Evolutionary conservation across 2,797 vertebrate species (phyloP), one percentile per base, ranked within the genome.

Genomic region (Sardinella longiceps): DNA sequence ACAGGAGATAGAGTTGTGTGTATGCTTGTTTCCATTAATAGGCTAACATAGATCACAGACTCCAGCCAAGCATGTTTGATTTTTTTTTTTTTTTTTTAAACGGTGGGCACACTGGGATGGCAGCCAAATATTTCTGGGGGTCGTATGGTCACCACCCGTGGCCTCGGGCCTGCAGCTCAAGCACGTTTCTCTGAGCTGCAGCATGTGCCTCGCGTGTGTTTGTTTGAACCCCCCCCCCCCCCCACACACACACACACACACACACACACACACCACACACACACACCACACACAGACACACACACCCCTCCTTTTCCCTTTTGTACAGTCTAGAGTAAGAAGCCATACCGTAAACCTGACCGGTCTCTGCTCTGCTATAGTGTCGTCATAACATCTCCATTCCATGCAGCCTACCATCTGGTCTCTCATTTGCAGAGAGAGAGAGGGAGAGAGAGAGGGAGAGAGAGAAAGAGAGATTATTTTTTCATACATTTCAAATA

Each of bases 281-380:
- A n/a, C n/a, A n/a, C n/a, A n/a, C n/a, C n/a, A n/a, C n/a, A n/a
- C n/a, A n/a, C n/a, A n/a, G n/a, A n/a, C n/a, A n/a, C n/a, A n/a
- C n/a, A n/a, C n/a, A n/a, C n/a, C n/a, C n/a, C n/a, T n/a, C n/a
- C n/a, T n/a, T n/a, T n/a, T 10, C 15, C 37, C 33, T 43, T 43
- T 77, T 77, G 70, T 77, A 77, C 70, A 14, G 70, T 77, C 70
- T 77, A 18, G 70, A 77, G 70, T 77, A 43, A 77, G 70, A 39
- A 43, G 70, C 70, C 70, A 77, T 77, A 33, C 33, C 33, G 70
- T 77, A 77, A 77, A 77, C 70, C 70, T 20, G 18, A 77, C 30
- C 30, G 5, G 66, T 6, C 14, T 15, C 66, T 74, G 66, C 18
- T 33, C 66, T 39, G 66, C 70, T 37, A 7, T 43, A 43, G 37